phyloP scores from a whole-genome alignment of 2,113 vertebrate species.

The Balaeniceps rex region DNA sequence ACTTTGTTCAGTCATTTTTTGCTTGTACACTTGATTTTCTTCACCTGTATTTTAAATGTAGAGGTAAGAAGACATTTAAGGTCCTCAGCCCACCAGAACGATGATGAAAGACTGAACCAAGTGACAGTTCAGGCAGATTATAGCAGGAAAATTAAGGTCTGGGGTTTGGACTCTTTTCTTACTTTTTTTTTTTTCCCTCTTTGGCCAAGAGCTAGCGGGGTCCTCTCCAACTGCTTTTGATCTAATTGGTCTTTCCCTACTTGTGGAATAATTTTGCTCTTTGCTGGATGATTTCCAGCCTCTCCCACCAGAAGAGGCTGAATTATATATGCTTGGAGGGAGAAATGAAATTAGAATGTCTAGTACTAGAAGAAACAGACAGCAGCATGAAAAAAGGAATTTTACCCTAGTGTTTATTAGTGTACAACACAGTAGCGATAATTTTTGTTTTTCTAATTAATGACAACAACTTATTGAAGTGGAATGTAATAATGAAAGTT shows the following conservation, averaged over 20 bases:
- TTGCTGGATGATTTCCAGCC: not conserved
- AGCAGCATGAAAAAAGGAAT: not conserved
- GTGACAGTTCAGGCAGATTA: not conserved
- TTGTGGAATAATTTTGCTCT: not conserved
- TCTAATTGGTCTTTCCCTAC: not conserved
- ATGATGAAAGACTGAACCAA: not conserved
- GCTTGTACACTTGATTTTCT: not conserved
- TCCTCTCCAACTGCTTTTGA: not conserved
- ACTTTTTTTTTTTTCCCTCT: not conserved
- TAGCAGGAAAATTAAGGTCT: not conserved
- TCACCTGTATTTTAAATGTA: not conserved
- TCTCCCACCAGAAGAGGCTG: not conserved
- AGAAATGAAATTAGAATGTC: not conserved
- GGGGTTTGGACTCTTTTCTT: not conserved
- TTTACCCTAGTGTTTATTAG: not conserved
- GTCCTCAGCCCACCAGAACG: not conserved
- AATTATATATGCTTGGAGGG: not conserved
- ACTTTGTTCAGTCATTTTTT: not conserved
- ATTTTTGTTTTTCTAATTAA: not conserved
- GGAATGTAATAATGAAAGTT: not conserved
- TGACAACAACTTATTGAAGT: not conserved
- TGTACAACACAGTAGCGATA: not conserved
- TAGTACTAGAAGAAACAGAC: not conserved
- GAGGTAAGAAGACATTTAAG: not conserved
- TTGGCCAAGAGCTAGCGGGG: not conserved